Conservation (phyloP, 1,140 invertebrate genomes). For the Riptortus pedestris region DNA sequence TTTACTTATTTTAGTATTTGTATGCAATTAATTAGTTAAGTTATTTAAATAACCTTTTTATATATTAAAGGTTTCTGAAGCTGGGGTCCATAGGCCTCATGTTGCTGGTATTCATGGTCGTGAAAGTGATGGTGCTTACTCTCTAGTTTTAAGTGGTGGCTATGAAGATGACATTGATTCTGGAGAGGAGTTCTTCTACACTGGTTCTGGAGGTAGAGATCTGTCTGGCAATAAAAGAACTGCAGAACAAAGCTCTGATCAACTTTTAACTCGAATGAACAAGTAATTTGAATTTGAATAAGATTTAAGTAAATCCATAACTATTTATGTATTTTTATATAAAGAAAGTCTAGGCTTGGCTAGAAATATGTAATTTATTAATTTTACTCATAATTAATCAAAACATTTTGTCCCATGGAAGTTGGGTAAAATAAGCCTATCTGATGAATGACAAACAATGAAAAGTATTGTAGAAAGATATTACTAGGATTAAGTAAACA, state of each 20-base stretch:
- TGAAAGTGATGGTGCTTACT: constrained; percentile 68
- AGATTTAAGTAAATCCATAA: background rate
- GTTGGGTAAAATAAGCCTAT: too few relatives aligned
- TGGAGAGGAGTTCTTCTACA: constrained; percentile 74
- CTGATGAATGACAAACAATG: too few relatives aligned
- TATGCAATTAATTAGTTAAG: too few relatives aligned
- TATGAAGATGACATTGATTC: constrained; percentile 81
- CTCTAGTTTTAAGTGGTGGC: constrained; percentile 72
- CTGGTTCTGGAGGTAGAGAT: constrained; percentile 71
- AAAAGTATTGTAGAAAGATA: too few relatives aligned
- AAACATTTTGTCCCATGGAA: too few relatives aligned
- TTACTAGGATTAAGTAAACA: too few relatives aligned
- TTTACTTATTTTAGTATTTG: too few relatives aligned
- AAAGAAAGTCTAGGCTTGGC: background rate
- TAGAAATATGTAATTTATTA: too few relatives aligned
- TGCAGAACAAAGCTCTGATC: constrained; percentile 69
- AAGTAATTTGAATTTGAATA: constrained; percentile 43
- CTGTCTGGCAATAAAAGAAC: constrained; percentile 74
- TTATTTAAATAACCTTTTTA: too few relatives aligned
- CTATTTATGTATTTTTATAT: background rate
- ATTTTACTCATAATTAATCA: too few relatives aligned
- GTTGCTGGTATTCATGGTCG: constrained; percentile 78
- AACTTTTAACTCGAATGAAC: constrained; percentile 65
- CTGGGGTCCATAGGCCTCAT: constrained; percentile 68
- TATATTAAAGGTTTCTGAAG: constrained; percentile 63